These are phyloP conservation scores for Caenorhabditis sp. DNA, from an alignment of 2,888 invertebrate genomes.

Conservation along the genomic window DNA sequence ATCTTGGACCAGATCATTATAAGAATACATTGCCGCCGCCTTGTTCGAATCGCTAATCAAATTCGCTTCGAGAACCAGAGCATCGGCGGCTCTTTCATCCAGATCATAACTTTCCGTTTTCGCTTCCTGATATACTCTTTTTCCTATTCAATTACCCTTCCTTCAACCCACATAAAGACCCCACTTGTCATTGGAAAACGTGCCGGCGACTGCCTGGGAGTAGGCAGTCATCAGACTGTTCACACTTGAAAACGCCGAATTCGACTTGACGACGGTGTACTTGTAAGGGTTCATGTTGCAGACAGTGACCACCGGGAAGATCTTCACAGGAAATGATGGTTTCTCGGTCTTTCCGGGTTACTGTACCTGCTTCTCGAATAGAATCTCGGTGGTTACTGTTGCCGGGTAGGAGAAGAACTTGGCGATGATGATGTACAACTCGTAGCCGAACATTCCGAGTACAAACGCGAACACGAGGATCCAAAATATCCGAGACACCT, in stretches of 20 bases:
- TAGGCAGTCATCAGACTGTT: constrained; percentile 61
- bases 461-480: constrained; percentile 63
- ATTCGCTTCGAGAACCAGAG: constrained; percentile 58
- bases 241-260: constrained; percentile 42
- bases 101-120: constrained; percentile 52
- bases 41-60: constrained; percentile 39
- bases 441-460: constrained; percentile 66
- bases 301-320: constrained; percentile 73
- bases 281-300: constrained; percentile 75
- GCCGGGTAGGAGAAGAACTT: constrained; percentile 70
- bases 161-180: constrained; percentile 50
- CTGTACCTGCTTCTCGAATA: constrained; percentile 64
- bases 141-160: background rate
- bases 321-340: constrained; percentile 18
- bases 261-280: constrained; percentile 57
- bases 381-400: constrained; percentile 66
- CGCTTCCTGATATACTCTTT: constrained; percentile 37
- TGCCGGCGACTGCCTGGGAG: constrained; percentile 38
- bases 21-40: constrained; percentile 62
- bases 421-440: constrained; percentile 69
- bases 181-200: constrained; percentile 41
- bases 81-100: constrained; percentile 58
- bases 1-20: constrained; percentile 68
- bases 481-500: constrained; percentile 73
- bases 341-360: background rate